Evolutionary conservation across 2,888 invertebrate species (phyloP).

Genomic region (Tribolium freemani): DNA sequence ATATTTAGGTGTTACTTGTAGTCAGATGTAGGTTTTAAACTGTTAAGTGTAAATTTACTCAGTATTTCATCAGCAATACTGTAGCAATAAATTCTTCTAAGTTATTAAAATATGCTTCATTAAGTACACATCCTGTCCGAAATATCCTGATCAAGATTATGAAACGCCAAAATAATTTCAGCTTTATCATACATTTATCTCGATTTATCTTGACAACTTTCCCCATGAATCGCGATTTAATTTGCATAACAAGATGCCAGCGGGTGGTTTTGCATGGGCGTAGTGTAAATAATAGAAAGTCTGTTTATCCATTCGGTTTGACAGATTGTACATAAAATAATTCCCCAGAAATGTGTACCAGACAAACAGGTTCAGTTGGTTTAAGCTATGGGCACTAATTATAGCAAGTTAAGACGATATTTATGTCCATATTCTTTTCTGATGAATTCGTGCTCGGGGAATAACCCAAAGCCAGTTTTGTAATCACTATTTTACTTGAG

Average conservation of each 20-base stretch:
- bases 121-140: background rate
- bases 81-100: slow-evolving; percentile 57
- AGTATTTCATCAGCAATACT: slow-evolving; percentile 59
- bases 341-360: slow-evolving; percentile 2
- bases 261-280: slow-evolving; percentile 15
- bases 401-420: background rate
- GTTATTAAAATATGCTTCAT: slow-evolving; percentile 46
- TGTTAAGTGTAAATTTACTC: slow-evolving; percentile 56
- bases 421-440: slow-evolving; percentile 4
- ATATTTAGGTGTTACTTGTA: slow-evolving; percentile 46
- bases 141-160: slow-evolving; percentile 18
- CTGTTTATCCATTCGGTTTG: slow-evolving; percentile 4
- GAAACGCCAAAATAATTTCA: slow-evolving; percentile 31
- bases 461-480: slow-evolving; percentile 13
- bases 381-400: background rate
- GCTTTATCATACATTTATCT: slow-evolving; percentile 23
- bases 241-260: slow-evolving; percentile 38
- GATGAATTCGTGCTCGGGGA: slow-evolving; percentile 10
- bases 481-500: background rate
- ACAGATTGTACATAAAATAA: slow-evolving; percentile 26
- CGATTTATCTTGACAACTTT: slow-evolving; percentile 35
- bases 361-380: background rate
- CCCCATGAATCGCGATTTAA: slow-evolving; percentile 35
- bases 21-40: slow-evolving; percentile 46
- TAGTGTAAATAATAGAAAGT: slow-evolving; percentile 32